These are phyloP conservation scores for Anthoscopus minutus DNA, from an alignment of 2,113 vertebrate species.

Conservation along the genomic window DNA sequence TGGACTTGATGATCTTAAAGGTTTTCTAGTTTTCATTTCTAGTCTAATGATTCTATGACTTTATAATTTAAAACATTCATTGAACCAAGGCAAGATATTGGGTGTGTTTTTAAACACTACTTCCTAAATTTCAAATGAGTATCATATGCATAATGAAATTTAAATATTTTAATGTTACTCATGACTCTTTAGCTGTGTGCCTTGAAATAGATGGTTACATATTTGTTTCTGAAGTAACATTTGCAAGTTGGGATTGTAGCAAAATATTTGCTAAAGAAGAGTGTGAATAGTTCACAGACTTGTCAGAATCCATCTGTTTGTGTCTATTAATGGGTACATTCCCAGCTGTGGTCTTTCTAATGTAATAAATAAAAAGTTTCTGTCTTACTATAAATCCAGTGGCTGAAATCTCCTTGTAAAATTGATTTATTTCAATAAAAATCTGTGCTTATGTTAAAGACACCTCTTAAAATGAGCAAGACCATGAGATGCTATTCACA, in stretches of 20 bases:
- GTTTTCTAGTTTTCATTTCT: no score
- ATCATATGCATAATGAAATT: neutral
- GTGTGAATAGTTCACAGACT: constrained; percentile 40
- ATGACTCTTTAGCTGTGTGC: neutral
- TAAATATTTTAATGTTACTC: neutral
- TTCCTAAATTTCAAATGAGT: neutral
- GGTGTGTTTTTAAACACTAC: neutral
- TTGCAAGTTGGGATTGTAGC: constrained; percentile 47
- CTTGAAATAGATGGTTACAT: constrained; percentile 10
- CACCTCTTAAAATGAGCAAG: neutral
- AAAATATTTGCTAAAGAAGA: constrained; percentile 62
- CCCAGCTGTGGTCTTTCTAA: constrained; percentile 49
- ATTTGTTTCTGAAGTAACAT: constrained; percentile 58
- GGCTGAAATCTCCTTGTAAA: constrained; percentile 35
- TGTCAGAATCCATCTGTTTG: constrained; percentile 66
- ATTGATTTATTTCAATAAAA: constrained; percentile 34
- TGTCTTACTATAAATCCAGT: constrained; percentile 11
- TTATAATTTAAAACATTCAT: constrained; percentile 1
- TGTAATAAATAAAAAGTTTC: constrained; percentile 13
- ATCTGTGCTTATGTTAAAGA: neutral
- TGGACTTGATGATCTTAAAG: neutral
- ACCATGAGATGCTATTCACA: neutral
- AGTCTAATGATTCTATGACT: neutral
- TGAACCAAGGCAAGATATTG: neutral
- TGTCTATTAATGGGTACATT: constrained; percentile 40